These are phyloP conservation scores for Vanessa atalanta DNA, from an alignment of 1,140 invertebrate species.

Conservation along the genomic window DNA sequence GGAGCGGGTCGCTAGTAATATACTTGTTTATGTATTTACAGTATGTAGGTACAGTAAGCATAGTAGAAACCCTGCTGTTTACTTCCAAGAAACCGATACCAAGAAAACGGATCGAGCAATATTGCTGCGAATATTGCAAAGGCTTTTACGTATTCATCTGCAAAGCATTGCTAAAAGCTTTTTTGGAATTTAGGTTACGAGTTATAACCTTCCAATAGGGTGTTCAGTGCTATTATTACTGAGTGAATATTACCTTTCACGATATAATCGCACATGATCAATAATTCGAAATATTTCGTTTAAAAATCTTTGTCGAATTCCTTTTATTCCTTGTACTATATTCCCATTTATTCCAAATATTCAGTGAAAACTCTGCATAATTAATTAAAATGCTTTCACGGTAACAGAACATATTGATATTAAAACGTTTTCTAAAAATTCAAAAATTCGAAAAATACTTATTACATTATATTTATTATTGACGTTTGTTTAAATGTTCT, in stretches of 20 bases:
- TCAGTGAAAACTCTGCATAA: too few species aligned
- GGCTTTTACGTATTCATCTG: slow-evolving; percentile 45
- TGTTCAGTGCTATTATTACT: slow-evolving; percentile 13
- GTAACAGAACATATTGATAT: too few species aligned
- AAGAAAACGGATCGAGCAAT: slow-evolving; percentile 42
- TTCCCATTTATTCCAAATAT: background rate
- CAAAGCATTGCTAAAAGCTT: slow-evolving; percentile 45
- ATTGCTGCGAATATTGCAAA: slow-evolving; percentile 42
- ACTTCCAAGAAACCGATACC: slow-evolving; percentile 35
- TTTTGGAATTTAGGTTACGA: slow-evolving; percentile 46
- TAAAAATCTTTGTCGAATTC: background rate
- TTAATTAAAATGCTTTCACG: too few species aligned
- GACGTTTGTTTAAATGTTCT: too few species aligned
- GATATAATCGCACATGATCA: background rate
- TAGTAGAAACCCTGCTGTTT: slow-evolving; percentile 24
- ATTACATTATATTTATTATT: too few species aligned
- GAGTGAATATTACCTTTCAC: slow-evolving; percentile 20
- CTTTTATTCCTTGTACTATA: background rate
- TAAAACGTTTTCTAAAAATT: too few species aligned
- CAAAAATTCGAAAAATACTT: too few species aligned
- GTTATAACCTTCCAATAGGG: slow-evolving; percentile 21
- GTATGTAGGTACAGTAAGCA: background rate
- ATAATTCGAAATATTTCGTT: background rate
- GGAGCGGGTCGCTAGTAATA: too few species aligned
- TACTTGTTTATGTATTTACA: too few species aligned